Conservation (phyloP, 2,888 invertebrate genomes). For the Stenodema calcarata region DNA sequence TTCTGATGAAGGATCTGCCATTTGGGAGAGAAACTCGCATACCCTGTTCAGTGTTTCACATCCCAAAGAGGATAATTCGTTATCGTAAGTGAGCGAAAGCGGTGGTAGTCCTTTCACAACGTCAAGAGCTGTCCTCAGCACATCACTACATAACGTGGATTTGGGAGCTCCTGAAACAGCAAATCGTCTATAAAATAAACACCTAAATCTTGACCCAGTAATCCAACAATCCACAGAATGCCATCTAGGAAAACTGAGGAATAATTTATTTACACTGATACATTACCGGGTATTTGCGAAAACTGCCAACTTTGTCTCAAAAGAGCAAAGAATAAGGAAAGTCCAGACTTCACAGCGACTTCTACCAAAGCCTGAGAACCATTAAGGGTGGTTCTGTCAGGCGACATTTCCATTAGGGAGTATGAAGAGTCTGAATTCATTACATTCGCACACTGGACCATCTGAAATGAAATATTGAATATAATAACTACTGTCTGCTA, state of each 20-base stretch:
- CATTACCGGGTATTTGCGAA: conserved; percentile 60
- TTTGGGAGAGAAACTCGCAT: conserved; percentile 65
- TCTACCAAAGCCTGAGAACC: conserved; percentile 68
- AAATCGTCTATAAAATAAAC: not conserved
- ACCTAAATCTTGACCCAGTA: not conserved
- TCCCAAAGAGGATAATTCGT: conserved; percentile 66
- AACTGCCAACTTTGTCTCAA: conserved; percentile 68
- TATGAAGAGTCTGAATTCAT: conserved; percentile 27
- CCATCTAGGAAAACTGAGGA: too few relatives aligned
- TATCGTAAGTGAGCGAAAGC: conserved; percentile 68
- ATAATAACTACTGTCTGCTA: too few relatives aligned
- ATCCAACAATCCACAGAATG: too few relatives aligned
- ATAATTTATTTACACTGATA: too few relatives aligned
- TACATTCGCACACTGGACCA: conserved; percentile 25
- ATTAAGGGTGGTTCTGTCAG: conserved; percentile 55
- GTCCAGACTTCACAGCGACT: conserved; percentile 69
- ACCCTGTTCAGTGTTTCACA: conserved; percentile 66
- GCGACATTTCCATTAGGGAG: conserved; percentile 18
- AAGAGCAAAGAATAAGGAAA: conserved; percentile 68
- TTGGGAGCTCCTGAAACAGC: conserved; percentile 59
- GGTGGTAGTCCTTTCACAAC: conserved; percentile 67
- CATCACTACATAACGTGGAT: conserved; percentile 66
- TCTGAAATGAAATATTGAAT: not conserved
- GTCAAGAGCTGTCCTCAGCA: conserved; percentile 67
- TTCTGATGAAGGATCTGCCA: conserved; percentile 64